Percentiles rank a stretch among this genome's conserved stretches.
These are phyloP conservation scores for Sarcoramphus papa DNA, from an alignment of 2,797 vertebrate genomes.

Conservation along the genomic window DNA sequence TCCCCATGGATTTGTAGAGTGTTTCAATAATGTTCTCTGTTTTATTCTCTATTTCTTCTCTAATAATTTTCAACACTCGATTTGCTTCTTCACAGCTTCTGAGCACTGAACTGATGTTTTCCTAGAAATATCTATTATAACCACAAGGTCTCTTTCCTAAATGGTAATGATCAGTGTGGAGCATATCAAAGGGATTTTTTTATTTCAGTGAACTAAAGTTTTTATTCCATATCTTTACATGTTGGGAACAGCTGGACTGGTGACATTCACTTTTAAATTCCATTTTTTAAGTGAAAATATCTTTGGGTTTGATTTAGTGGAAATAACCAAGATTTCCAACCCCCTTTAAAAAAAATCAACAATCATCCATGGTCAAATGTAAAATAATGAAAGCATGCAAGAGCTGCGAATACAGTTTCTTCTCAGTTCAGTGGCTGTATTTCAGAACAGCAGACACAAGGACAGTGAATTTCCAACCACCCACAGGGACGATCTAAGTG, in stretches of 20 bases:
- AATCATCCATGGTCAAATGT: neutral
- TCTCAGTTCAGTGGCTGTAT: neutral
- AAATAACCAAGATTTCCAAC: neutral
- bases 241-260: neutral
- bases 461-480: neutral
- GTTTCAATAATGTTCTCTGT: neutral
- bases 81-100: conserved; percentile 21
- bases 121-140: neutral
- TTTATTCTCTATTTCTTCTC: neutral
- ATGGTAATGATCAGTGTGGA: neutral
- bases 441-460: neutral
- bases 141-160: neutral
- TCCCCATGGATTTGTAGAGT: neutral
- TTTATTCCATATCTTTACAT: neutral
- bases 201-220: neutral
- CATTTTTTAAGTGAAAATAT: neutral
- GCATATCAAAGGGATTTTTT: neutral
- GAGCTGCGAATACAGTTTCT: neutral
- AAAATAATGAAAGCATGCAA: neutral
- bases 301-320: neutral
- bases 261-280: neutral
- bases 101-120: conserved; percentile 9
- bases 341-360: neutral
- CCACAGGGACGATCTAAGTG: neutral
- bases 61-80: neutral